These are phyloP conservation scores for Empis stercorea DNA, from an alignment of 2,888 invertebrate genomes.

Conservation along the genomic window DNA sequence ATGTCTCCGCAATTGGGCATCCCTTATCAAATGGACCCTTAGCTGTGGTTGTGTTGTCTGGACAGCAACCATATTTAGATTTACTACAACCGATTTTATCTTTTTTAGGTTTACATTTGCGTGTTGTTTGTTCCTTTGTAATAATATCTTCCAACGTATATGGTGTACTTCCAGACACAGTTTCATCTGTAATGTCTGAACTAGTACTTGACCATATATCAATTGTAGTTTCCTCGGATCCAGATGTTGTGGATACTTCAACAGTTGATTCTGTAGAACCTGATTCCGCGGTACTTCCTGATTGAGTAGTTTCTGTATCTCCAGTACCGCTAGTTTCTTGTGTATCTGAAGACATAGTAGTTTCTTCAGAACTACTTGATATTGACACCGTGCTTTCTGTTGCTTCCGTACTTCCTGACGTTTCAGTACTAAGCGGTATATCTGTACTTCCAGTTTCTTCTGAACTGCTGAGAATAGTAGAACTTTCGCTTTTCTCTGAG, in stretches of 20 bases:
- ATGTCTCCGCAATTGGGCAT: constrained; percentile 59
- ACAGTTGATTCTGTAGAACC: constrained; percentile 3
- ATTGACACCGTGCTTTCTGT: background rate
- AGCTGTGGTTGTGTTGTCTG: constrained; percentile 62
- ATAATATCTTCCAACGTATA: constrained; percentile 41
- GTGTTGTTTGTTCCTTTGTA: constrained; percentile 36
- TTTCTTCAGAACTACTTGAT: background rate
- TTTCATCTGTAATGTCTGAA: constrained; percentile 15
- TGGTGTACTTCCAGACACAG: constrained; percentile 42
- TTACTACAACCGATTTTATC: constrained; percentile 41
- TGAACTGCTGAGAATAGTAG: background rate
- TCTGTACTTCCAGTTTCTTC: constrained; percentile 16
- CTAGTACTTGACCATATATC: constrained; percentile 30
- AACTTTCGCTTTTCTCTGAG: constrained; percentile 1
- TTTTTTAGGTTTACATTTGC: constrained; percentile 45
- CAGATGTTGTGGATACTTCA: constrained; percentile 3
- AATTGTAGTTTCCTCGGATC: constrained; percentile 20
- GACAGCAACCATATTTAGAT: constrained; percentile 70
- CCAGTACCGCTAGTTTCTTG: background rate
- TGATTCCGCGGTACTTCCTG: constrained; percentile 9
- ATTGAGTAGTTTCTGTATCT: constrained; percentile 4
- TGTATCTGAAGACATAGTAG: background rate
- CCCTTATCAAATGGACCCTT: constrained; percentile 72
- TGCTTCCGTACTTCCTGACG: background rate
- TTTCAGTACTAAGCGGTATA: background rate